Conservation (phyloP, 1,140 invertebrate genomes). For the Oryctes rhinoceros region DNA sequence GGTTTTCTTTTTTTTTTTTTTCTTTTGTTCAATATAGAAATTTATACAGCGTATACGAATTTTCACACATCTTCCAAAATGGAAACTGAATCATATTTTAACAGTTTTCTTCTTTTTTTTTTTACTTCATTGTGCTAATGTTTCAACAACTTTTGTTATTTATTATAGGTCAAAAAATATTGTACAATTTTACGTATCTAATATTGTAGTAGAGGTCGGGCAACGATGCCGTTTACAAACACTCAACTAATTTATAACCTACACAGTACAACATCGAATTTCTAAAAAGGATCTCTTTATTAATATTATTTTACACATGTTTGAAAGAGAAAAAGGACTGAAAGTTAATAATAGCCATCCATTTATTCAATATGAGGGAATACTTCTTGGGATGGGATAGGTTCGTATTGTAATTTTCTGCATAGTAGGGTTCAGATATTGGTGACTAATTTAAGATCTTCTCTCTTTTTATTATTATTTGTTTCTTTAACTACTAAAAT, state of each 20-base stretch:
- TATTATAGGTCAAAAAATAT: slow-evolving; percentile 51
- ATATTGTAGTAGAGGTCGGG: slow-evolving; percentile 46
- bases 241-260: slow-evolving; percentile 41
- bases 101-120: slow-evolving; percentile 30
- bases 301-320: slow-evolving; percentile 18
- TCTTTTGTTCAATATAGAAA: slow-evolving; percentile 25
- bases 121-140: slow-evolving; percentile 22
- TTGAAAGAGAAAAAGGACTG: slow-evolving; percentile 43
- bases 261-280: slow-evolving; percentile 54
- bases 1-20: slow-evolving; percentile 37
- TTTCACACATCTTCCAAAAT: slow-evolving; percentile 41
- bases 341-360: slow-evolving; percentile 41
- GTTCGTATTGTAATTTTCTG: not conserved
- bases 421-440: slow-evolving; percentile 8
- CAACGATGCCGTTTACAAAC: slow-evolving; percentile 40
- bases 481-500: slow-evolving; percentile 40
- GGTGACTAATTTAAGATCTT: slow-evolving; percentile 31
- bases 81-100: slow-evolving; percentile 24
- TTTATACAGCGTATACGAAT: slow-evolving; percentile 49
- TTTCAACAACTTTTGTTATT: slow-evolving; percentile 27
- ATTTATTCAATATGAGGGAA: slow-evolving; percentile 25
- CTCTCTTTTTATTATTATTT: slow-evolving; percentile 39
- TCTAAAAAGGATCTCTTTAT: slow-evolving; percentile 19
- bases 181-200: slow-evolving; percentile 61
- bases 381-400: slow-evolving; percentile 7